Conservation (phyloP, 2,888 invertebrate genomes). For the Lycaena phlaeas region DNA sequence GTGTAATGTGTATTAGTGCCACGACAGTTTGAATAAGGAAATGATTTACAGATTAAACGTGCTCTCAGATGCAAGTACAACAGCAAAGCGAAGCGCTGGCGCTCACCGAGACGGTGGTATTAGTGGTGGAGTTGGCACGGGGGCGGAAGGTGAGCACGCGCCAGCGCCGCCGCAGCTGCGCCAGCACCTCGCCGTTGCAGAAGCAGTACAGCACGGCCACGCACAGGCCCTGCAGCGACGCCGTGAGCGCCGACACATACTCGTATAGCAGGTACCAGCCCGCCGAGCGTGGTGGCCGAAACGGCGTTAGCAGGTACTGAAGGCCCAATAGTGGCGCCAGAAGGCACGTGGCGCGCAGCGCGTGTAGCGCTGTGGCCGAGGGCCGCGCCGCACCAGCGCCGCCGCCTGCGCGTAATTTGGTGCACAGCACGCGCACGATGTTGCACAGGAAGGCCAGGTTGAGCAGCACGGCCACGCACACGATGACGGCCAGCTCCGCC, state of each 20-base stretch:
- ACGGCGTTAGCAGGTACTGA: constrained; percentile 91
- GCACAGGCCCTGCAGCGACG: constrained; percentile 93
- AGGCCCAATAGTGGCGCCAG: constrained; percentile 92
- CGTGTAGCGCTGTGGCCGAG: constrained; percentile 77
- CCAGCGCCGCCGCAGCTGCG: constrained; percentile 88
- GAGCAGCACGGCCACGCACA: constrained; percentile 83
- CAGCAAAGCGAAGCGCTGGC: background rate
- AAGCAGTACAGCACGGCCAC: constrained; percentile 95
- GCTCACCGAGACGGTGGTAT: constrained; percentile 90
- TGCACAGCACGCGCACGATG: constrained; percentile 88
- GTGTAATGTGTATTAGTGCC: no score
- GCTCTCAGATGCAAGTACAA: no score
- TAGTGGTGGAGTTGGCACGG: constrained; percentile 87
- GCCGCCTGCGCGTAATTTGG: constrained; percentile 84
- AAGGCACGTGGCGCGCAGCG: constrained; percentile 86
- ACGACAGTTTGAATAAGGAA: no score
- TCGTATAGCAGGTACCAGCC: constrained; percentile 86
- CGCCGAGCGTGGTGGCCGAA: constrained; percentile 80
- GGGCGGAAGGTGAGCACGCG: constrained; percentile 86
- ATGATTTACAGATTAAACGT: no score
- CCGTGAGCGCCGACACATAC: constrained; percentile 87
- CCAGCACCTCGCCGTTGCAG: constrained; percentile 95
- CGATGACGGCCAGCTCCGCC: constrained; percentile 83
- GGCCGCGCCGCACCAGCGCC: constrained; percentile 65
- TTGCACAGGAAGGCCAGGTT: constrained; percentile 91